Conservation (phyloP, 1,140 invertebrate species). For the Drosophila repletoides region DNA sequence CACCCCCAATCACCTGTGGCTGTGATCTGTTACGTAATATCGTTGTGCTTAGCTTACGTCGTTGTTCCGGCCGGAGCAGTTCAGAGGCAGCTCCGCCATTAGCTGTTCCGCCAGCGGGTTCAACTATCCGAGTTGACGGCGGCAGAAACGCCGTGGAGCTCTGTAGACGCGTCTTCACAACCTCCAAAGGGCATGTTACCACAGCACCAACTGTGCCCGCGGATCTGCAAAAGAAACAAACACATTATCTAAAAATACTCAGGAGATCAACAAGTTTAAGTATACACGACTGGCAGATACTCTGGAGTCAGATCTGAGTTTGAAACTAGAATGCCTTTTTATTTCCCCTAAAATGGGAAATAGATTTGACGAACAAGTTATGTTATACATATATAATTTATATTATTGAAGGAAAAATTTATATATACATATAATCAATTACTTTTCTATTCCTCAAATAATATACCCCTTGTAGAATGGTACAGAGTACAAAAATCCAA, state of each 20-base stretch:
- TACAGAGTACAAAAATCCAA: no score
- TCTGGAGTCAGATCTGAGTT: no score
- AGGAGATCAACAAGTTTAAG: not conserved
- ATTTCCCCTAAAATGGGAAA: no score
- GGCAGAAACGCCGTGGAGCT: conserved; percentile 91
- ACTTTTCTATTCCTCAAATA: no score
- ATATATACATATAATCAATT: no score
- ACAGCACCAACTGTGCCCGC: conserved; percentile 98
- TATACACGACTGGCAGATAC: no score
- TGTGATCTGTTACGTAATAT: conserved; percentile 83
- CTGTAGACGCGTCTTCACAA: conserved; percentile 98
- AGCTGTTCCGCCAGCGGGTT: conserved; percentile 67
- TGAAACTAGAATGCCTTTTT: no score
- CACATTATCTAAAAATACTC: conserved; percentile 28
- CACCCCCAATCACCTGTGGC: conserved; percentile 83
- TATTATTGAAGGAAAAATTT: not conserved
- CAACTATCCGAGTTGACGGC: conserved; percentile 82
- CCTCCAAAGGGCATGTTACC: conserved; percentile 98
- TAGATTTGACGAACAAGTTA: no score
- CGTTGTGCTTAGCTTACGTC: conserved; percentile 82
- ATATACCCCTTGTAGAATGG: not conserved
- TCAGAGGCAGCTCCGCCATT: conserved; percentile 66
- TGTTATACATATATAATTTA: no score
- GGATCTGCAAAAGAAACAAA: conserved; percentile 85
- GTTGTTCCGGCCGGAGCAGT: conserved; percentile 79